Evolutionary conservation across 1,140 invertebrate species (phyloP).

Genomic region (Drosophila tristis): DNA sequence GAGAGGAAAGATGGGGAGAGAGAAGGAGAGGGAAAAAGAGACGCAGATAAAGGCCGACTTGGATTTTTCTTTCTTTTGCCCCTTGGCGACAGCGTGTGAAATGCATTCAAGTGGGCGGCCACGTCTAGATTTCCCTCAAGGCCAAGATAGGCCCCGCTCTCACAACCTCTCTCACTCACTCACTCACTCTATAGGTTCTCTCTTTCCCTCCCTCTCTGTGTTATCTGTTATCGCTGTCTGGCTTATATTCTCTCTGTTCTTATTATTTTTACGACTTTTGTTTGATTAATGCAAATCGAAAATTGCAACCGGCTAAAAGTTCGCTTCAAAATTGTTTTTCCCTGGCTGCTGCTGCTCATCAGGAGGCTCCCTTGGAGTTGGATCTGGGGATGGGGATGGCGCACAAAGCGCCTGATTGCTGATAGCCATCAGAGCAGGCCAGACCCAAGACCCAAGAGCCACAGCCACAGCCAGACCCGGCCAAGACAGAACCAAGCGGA

Average conservation of each 20-base stretch:
- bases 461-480: constrained; percentile 11
- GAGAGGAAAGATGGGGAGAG: too few relatives aligned
- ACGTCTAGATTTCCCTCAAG: constrained; percentile 40
- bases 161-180: neutral
- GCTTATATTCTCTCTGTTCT: constrained; percentile 20
- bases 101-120: constrained; percentile 56
- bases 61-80: constrained; percentile 23
- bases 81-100: constrained; percentile 72
- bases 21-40: too few relatives aligned
- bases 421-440: constrained; percentile 71
- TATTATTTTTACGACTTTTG: constrained; percentile 57
- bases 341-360: constrained; percentile 39
- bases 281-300: constrained; percentile 66
- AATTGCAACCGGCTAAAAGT: constrained; percentile 62
- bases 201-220: constrained; percentile 8
- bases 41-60: constrained; percentile 7
- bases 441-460: constrained; percentile 22
- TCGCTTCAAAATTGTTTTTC: constrained; percentile 42
- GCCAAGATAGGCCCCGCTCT: constrained; percentile 43
- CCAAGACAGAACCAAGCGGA: constrained; percentile 1
- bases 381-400: constrained; percentile 55
- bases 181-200: neutral
- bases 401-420: constrained; percentile 82
- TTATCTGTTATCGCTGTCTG: constrained; percentile 55
- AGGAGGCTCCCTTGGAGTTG: constrained; percentile 30